Evolutionary conservation across 2,113 vertebrate species (phyloP).

Genomic region (Pelecanus crispus): DNA sequence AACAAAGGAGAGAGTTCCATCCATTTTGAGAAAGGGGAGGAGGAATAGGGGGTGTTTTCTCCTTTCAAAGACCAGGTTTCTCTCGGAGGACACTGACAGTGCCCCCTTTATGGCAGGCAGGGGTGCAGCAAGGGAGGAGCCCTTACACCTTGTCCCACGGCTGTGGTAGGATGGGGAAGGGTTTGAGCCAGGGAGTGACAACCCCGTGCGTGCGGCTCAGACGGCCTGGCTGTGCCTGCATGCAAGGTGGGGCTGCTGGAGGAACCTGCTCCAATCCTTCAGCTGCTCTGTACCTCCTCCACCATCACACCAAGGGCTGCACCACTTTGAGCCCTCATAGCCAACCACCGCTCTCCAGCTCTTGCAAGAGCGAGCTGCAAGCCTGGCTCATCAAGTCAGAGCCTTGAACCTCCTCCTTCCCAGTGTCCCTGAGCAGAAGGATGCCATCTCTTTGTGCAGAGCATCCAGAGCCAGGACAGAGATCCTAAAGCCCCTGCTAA

Average conservation of each 20-base stretch:
- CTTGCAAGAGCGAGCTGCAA: not conserved
- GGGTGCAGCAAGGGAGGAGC: not conserved
- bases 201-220: not conserved
- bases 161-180: not conserved
- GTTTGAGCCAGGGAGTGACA: not conserved
- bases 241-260: not conserved
- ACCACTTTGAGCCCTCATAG: not conserved
- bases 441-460: not conserved
- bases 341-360: not conserved
- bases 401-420: not conserved
- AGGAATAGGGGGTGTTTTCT: not conserved
- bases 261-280: not conserved
- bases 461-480: not conserved
- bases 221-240: not conserved
- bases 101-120: not conserved
- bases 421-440: not conserved
- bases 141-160: not conserved
- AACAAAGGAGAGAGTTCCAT: not conserved
- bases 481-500: not conserved
- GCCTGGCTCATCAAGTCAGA: fast-evolving
- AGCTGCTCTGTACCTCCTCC: not conserved
- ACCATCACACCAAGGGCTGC: not conserved
- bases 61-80: not conserved
- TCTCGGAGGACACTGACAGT: not conserved
- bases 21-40: not conserved